A percentile compares a stretch with the other conserved stretches of the same genome.
These are phyloP conservation scores for Ursus arctos DNA, from an alignment of 2,113 vertebrate species.

Conservation along the genomic window DNA sequence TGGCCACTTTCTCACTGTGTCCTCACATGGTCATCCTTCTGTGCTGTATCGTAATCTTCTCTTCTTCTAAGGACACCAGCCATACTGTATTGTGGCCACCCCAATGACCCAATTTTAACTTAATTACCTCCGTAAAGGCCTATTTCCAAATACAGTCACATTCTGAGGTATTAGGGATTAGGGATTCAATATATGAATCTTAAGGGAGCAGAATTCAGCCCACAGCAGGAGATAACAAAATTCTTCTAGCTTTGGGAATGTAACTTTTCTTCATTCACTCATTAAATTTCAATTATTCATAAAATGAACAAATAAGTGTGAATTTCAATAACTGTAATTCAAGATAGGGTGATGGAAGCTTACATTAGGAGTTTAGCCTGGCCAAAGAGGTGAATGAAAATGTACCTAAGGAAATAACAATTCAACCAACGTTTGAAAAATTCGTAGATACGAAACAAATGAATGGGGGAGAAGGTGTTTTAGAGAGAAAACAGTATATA, in stretches of 20 bases:
- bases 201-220: not conserved
- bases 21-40: not conserved
- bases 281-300: not conserved
- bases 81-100: not conserved
- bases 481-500: not conserved
- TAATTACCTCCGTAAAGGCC: not conserved
- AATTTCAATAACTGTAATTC: not conserved
- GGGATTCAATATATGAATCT: not conserved
- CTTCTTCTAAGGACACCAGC: not conserved
- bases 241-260: slow-evolving; percentile 37
- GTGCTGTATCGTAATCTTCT: not conserved
- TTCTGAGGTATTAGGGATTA: not conserved
- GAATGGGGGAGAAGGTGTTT: not conserved
- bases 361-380: not conserved
- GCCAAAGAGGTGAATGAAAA: slow-evolving; percentile 36
- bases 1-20: not conserved
- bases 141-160: slow-evolving; percentile 16
- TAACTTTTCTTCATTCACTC: slow-evolving; percentile 32
- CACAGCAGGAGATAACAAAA: not conserved
- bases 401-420: not conserved
- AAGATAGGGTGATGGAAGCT: not conserved
- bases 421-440: slow-evolving; percentile 6
- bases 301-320: not conserved
- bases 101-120: not conserved
- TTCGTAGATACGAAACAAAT: not conserved